Evolutionary conservation across 1,140 invertebrate species (phyloP).

Genomic region (Euura saliciscinereae): DNA sequence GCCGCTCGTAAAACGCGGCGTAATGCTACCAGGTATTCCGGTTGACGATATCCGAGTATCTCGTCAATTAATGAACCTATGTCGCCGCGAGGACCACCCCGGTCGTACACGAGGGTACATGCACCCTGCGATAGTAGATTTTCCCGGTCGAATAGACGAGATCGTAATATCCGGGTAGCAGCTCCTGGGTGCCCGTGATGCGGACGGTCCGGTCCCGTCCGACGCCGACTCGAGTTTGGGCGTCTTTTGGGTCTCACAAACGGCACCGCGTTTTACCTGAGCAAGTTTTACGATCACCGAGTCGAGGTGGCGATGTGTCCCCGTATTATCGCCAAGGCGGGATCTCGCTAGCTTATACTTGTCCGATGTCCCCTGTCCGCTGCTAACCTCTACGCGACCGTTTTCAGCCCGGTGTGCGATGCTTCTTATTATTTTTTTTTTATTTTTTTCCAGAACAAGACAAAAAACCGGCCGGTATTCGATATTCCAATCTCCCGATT

Average conservation of each 20-base stretch:
- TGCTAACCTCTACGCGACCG: conserved; percentile 26
- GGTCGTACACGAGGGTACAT: conserved; percentile 46
- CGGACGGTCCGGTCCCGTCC: not conserved
- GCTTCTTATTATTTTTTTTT: no score
- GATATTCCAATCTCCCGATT: not conserved
- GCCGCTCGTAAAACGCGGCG: not conserved
- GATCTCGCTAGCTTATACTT: conserved; percentile 38
- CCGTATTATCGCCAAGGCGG: conserved; percentile 54
- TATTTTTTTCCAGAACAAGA: conserved; percentile 13
- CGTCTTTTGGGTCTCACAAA: conserved; percentile 40
- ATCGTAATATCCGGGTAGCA: not conserved
- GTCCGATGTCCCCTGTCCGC: not conserved
- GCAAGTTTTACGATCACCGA: conserved; percentile 61
- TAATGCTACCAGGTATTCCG: not conserved
- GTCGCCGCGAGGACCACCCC: conserved; percentile 54
- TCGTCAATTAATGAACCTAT: conserved; percentile 58
- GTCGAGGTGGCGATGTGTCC: conserved; percentile 60
- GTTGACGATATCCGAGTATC: conserved; percentile 35
- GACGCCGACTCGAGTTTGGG: not conserved
- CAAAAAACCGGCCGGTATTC: not conserved
- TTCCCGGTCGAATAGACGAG: conserved; percentile 8
- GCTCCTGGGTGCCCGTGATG: not conserved
- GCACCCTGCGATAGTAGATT: conserved; percentile 28
- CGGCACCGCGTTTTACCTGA: conserved; percentile 54
- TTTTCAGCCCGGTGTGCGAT: conserved; percentile 13